Evolutionary conservation across 1,140 invertebrate species (phyloP), one percentile per base, ranked within the genome.

Genomic region (Melanaphis sacchari): DNA sequence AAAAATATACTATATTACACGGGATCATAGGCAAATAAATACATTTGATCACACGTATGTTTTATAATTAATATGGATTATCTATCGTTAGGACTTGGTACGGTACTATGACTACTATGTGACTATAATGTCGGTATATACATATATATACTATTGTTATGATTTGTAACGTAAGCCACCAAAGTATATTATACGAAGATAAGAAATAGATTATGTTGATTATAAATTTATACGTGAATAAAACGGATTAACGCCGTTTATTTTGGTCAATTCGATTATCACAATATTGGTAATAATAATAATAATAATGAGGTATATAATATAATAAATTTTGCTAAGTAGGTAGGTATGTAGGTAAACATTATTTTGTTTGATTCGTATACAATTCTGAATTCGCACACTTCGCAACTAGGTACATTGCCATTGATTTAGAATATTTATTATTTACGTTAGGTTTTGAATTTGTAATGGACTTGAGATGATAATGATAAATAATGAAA

Each of bases 211-310:
- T n/a, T n/a, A n/a, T 36, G 31, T 76, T n/a, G 59, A 76, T 76
- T 76, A 76, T 15, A 76, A 15, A 66, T 36, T n/a, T 76, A 76
- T n/a, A 18, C 59, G 31, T 21, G 31, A 76, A 76, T 76, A 76
- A 76, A 76, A 36, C 59, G 59, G n/a, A 76, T 21, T 18, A n/a
- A 76, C 31, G 31, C n/a, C 59, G 15, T 76, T n/a, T 18, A 76
- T 36, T 76, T 76, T 76, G 59, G 59, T 76, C 59, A 76, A 76
- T 76, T 76, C n/a, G 31, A 76, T 76, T 76, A 76, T 76, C 59
- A 76, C 59, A 76, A 76, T 24, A 52, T 76, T n/a, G 59, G n/a
- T 76, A 6, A n/a, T n/a, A 36, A 76, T 76, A 6, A n/a, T n/a
- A 36, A 76, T 76, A 76, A 76, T 31, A 26, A 66, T 76, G 59